Conservation (phyloP, 2,888 invertebrate species). For the Caenorhabditis becei region DNA sequence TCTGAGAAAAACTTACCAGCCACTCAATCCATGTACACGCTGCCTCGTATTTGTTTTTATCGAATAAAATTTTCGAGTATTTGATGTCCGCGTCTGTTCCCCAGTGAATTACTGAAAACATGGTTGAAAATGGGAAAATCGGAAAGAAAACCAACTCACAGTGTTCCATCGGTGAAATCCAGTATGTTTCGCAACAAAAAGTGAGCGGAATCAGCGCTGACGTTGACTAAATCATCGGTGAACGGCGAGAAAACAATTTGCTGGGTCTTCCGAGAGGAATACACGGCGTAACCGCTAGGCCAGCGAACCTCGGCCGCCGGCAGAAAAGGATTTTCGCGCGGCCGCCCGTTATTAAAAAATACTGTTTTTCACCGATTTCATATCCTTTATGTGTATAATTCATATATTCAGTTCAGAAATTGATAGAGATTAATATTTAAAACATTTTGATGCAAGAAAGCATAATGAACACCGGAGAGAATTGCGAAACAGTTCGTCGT, state of each 20-base stretch:
- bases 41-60: conserved; percentile 36
- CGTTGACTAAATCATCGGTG: conserved; percentile 46
- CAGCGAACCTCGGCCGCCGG: conserved; percentile 13
- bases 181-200: conserved; percentile 33
- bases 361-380: too few relatives aligned
- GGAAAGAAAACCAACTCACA: conserved; percentile 27
- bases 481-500: too few relatives aligned
- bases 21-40: conserved; percentile 60
- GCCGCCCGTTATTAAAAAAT: too few relatives aligned
- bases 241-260: conserved; percentile 22
- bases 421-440: too few relatives aligned
- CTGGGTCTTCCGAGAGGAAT: conserved; percentile 29
- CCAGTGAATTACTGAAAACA: conserved; percentile 41
- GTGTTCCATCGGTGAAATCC: conserved; percentile 35
- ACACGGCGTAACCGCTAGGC: conserved; percentile 31
- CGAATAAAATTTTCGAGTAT: conserved; percentile 37
- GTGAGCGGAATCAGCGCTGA: conserved; percentile 23
- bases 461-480: too few relatives aligned
- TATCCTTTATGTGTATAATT: too few relatives aligned
- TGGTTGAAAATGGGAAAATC: background rate
- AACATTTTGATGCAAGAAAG: too few relatives aligned
- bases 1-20: conserved; percentile 28
- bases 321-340: background rate
- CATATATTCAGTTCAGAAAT: too few relatives aligned
- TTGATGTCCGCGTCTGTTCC: conserved; percentile 31